Conservation (phyloP, 1,140 invertebrate species). For the Nephotettix cincticeps region DNA sequence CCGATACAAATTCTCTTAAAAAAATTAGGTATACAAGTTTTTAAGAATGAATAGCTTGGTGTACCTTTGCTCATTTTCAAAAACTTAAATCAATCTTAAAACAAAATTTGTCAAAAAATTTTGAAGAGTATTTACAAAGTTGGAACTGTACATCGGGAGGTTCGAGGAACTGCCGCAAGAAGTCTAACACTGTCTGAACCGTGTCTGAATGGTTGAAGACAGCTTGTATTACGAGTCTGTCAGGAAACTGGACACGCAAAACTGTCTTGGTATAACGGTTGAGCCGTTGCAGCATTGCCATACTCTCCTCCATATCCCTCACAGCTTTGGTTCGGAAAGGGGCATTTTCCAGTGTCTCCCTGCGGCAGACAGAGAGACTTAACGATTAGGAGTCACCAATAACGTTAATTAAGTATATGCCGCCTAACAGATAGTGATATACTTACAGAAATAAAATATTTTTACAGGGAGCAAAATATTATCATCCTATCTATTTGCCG, state of each 20-base stretch:
- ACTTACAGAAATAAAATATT: no score
- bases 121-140: constrained; percentile 13
- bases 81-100: no score
- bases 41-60: no score
- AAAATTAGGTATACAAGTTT: no score
- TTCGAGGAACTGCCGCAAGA: neutral
- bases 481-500: no score
- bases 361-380: no score
- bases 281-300: neutral
- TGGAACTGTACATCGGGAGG: constrained; percentile 10
- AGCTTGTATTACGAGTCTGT: constrained; percentile 11
- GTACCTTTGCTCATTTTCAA: no score
- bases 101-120: neutral
- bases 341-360: neutral
- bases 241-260: constrained; percentile 9
- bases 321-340: constrained; percentile 1
- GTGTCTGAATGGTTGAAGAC: constrained; percentile 17
- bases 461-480: no score
- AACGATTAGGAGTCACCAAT: no score
- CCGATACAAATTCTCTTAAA: no score
- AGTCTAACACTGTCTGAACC: neutral
- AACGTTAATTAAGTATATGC: no score
- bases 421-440: no score
- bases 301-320: neutral
- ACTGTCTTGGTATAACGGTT: constrained; percentile 2